Percentiles rank a stretch among this genome's conserved stretches.
phyloP scores from a whole-genome alignment of 2,888 invertebrate species.

The Lepeophtheirus nordmannii region DNA sequence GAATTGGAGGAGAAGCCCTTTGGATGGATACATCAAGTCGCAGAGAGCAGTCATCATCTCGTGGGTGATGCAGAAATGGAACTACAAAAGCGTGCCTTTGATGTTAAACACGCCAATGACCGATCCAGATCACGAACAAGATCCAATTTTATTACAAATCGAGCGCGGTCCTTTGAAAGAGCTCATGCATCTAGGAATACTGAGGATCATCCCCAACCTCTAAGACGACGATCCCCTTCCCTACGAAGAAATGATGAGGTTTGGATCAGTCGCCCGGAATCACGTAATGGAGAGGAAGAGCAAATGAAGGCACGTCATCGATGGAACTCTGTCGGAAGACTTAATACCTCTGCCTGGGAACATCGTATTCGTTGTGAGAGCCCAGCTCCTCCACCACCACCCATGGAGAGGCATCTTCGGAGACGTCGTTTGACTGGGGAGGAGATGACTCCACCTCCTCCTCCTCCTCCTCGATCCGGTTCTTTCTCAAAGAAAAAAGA shows the following conservation, averaged over 20 bases:
- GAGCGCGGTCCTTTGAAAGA: not conserved
- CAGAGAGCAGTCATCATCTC: not conserved
- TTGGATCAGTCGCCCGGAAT: not conserved
- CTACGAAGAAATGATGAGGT: not conserved
- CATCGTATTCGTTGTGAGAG: not conserved
- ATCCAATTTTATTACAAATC: not conserved
- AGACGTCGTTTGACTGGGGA: not conserved
- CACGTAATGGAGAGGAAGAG: not conserved
- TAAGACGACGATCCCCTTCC: not conserved
- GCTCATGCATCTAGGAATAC: not conserved
- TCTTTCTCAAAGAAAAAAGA: no score
- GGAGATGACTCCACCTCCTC: not conserved
- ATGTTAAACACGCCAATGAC: constrained; percentile 1
- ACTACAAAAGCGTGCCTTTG: constrained; percentile 5
- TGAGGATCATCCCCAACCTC: not conserved
- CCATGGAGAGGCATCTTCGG: not conserved
- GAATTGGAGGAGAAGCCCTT: not conserved
- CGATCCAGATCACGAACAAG: not conserved
- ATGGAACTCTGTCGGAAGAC: not conserved
- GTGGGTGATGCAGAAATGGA: constrained; percentile 4
- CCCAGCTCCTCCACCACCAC: not conserved
- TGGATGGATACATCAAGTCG: constrained; percentile 3
- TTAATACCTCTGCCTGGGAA: not conserved
- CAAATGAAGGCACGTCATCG: not conserved
- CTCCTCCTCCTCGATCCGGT: not conserved